phyloP scores from a whole-genome alignment of 2,888 invertebrate genomes.

The Ectemnius lituratus region DNA sequence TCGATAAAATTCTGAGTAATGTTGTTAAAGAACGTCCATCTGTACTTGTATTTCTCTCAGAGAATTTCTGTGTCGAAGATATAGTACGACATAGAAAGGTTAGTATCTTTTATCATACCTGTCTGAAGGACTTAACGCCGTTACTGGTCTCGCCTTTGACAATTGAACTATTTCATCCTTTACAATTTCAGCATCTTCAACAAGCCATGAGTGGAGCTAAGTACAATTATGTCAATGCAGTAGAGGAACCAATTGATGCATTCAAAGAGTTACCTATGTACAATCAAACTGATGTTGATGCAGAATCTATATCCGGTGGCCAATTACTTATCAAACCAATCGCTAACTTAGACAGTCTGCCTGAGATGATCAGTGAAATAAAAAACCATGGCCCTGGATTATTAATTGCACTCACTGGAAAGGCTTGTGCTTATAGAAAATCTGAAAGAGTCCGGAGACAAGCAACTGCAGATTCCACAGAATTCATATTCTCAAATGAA shows the following conservation, averaged over 20 bases:
- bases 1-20: conserved; percentile 74
- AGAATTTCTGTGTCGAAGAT: conserved; percentile 82
- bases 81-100: conserved; percentile 79
- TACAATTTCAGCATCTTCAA: conserved; percentile 76
- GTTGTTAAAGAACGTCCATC: conserved; percentile 76
- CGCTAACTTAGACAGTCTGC: conserved; percentile 59
- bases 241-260: conserved; percentile 81
- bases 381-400: conserved; percentile 73
- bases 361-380: conserved; percentile 61
- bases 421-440: conserved; percentile 63
- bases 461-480: conserved; percentile 11
- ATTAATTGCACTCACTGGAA: conserved; percentile 68
- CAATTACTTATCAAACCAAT: conserved; percentile 60
- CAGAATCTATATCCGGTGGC: conserved; percentile 71
- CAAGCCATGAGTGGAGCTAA: conserved; percentile 68
- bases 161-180: too few relatives aligned
- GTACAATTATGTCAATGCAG: conserved; percentile 82
- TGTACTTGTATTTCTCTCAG: conserved; percentile 80
- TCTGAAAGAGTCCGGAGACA: conserved; percentile 68
- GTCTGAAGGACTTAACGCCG: not conserved
- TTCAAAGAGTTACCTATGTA: conserved; percentile 80
- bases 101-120: conserved; percentile 12
- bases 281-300: conserved; percentile 76
- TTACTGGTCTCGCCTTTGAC: too few relatives aligned
- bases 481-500: conserved; percentile 27